Evolutionary conservation across 2,113 vertebrate genomes (phyloP), one percentile per base, ranked within the genome.

Genomic region (Cervus canadensis): DNA sequence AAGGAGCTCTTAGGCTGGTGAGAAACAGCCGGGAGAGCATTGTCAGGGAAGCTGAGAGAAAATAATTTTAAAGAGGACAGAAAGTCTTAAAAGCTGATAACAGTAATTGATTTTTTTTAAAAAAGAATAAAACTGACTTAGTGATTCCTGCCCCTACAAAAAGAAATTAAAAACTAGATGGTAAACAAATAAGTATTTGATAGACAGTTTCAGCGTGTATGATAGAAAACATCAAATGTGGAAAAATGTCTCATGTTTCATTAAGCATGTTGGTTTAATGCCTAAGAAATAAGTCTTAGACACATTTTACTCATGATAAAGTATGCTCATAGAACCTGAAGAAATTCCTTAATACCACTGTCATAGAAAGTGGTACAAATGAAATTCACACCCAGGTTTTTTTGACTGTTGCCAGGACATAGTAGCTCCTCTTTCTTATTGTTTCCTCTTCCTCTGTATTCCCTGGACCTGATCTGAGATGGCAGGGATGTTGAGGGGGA

Each of bases 251-350:
- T 78, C 36, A 33, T 56, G 54, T 78, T 30, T 93, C 13, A 62
- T 2, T 84, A n/a, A 81, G 33, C 21, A 59, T 81, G 13, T 79
- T 95, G 33, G 1, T 10, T 54, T 92, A 62, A 87, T 95, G 62
- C 14, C 14, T 84, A 83, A 62, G 30, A 84, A 94, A 45, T 62
- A 30, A 17, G 13, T 59, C 36, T 71, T 90, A 71, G 6, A 36
- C 6, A 84, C 14, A 92, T 87, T 67, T 97, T 97, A 62, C 14
- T 94, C 13, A 48, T 33, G 57, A 87, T 95, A 76, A 91, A 93
- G 74, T 90, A 62, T 54, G 30, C 45, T 95, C 21, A 86, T 50
- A 92, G 87, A 88, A 82, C 54, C 54, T 71, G 48, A 91, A 85
- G 71, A 95, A 84, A 85, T 48, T 76, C 85, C 60, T 91, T 93